Base-by-base conservation (phyloP, 1,140 invertebrate species). In the Lucilia cuprina region DNA sequence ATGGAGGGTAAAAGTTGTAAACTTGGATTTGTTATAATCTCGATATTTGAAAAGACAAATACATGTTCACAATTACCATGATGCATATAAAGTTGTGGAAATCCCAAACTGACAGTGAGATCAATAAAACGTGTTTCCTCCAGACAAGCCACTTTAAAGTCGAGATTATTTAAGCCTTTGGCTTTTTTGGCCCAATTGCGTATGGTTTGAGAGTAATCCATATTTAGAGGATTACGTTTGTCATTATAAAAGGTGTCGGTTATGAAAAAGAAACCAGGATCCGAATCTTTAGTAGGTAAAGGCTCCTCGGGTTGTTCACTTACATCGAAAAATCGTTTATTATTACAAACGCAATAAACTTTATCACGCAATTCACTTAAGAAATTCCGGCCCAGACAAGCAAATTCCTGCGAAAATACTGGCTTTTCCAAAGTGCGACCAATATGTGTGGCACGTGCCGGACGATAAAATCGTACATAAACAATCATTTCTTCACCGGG, bases 1-100 rank as follows among this genome's bases (percentile, higher is more conserved):
- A 88, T 75, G 70, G 85, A 30, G 74, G 85, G 21, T 78, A n/a
- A 0, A 85, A 60, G 4, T 83, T 86, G 47, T 25, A 84, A 2
- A 47, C 21, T 0, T 14, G 87, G 84, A 0, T 88, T 82, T 82
- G 91, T 88, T 30, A 95, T 75, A 0, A 95, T 90, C 82, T 94
- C 94, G 12, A 92, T 92, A 90, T 97, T 95, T 12, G 94, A 94
- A 86, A 98, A 95, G 1, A 95, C 92, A 87, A 98, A 93, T 0
- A 97, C 87, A 91, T 98, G 97, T 90, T 98, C 96, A 92, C 97
- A 98, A 87, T 94, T 93, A n/a, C 96, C 97, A 90, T 97, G 96
- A 92, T 97, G 96, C 47, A 95, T 92, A 92, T 97, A 98, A 5
- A 97, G 93, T 86, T 93, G 91, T 0, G 96, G 96, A 88, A 94